Evolutionary conservation across 2,888 invertebrate genomes (phyloP).

Genomic region (Fabriciana adippe): DNA sequence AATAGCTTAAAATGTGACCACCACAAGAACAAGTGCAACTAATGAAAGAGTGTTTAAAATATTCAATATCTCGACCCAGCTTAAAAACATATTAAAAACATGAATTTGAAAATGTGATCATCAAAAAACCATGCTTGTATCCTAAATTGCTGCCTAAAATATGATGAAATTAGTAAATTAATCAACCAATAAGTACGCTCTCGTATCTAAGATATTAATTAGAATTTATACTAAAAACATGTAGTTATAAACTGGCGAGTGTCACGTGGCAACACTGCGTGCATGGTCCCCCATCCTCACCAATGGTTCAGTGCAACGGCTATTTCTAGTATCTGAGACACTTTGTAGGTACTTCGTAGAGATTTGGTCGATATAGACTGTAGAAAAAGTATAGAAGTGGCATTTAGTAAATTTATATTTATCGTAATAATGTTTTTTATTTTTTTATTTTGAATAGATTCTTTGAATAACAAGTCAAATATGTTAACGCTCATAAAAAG

Average conservation of each 20-base stretch:
- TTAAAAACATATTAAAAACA: too few species aligned
- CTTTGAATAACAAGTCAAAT: too few species aligned
- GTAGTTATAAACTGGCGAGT: conserved; percentile 2
- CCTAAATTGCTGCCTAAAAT: too few species aligned
- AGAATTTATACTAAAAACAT: conserved; percentile 3
- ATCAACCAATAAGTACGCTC: not conserved
- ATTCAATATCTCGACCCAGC: too few species aligned
- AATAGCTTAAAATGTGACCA: too few species aligned
- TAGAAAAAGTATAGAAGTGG: conserved; percentile 42
- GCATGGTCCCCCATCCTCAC: conserved; percentile 24
- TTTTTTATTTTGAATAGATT: not conserved
- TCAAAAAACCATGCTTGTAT: too few species aligned
- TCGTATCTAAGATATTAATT: not conserved
- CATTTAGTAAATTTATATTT: not conserved
- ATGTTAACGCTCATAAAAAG: too few species aligned
- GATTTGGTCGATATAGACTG: conserved; percentile 60
- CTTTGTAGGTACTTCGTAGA: conserved; percentile 69
- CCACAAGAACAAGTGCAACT: too few species aligned
- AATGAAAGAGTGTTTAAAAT: too few species aligned
- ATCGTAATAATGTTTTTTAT: too few species aligned
- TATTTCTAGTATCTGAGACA: conserved; percentile 64
- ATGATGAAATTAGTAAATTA: too few species aligned
- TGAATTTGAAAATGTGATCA: too few species aligned
- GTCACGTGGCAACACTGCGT: conserved; percentile 11
- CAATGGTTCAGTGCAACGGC: conserved; percentile 31